A percentile compares a stretch with the other conserved stretches of the same genome.
Conservation (phyloP, 2,113 vertebrate genomes). For the Cyrtonyx montezumae region DNA sequence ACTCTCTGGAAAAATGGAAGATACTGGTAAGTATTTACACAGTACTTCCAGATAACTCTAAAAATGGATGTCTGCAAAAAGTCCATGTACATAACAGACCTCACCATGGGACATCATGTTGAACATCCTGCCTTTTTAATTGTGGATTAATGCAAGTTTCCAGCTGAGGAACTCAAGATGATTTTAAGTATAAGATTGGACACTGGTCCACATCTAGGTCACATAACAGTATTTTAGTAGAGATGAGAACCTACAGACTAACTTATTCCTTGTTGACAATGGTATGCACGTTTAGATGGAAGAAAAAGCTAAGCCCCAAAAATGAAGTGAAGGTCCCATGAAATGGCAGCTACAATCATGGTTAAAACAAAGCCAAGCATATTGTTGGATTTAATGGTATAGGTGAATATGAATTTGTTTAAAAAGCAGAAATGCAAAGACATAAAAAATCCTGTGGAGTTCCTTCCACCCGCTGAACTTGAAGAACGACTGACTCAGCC, state of each 20-base stretch:
- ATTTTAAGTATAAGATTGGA: background rate
- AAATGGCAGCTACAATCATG: background rate
- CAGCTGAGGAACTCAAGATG: background rate
- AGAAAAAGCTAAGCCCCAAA: background rate
- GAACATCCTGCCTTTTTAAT: background rate
- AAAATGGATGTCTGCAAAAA: background rate
- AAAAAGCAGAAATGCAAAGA: background rate
- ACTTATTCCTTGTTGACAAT: background rate
- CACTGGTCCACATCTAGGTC: background rate
- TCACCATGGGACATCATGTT: background rate
- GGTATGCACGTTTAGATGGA: background rate
- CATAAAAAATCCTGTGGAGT: background rate
- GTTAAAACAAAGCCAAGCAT: background rate
- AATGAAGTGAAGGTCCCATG: background rate
- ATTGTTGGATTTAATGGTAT: background rate
- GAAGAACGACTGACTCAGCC: background rate
- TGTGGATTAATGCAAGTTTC: background rate
- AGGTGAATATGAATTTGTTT: background rate
- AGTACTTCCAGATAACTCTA: background rate
- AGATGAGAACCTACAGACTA: background rate
- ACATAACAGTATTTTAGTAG: background rate
- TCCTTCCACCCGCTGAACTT: background rate
- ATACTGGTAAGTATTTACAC: background rate
- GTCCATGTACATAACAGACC: background rate
- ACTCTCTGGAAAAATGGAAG: background rate